Conservation (phyloP, 2,113 vertebrate species). For the Peromyscus leucopus region DNA sequence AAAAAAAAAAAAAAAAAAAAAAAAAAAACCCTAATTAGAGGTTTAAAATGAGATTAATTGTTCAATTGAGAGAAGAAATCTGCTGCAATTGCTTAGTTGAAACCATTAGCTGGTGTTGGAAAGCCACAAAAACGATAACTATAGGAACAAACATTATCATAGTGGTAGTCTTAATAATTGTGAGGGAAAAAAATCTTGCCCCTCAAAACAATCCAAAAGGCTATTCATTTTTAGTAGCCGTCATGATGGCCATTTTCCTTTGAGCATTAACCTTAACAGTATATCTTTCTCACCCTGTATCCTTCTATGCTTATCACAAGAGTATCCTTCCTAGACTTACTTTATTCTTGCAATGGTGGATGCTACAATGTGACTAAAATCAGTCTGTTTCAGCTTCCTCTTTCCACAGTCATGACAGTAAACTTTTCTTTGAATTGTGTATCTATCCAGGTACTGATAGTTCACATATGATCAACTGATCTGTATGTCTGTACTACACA, state of each 20-base stretch:
- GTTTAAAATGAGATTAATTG: constrained; percentile 12
- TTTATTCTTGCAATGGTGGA: neutral
- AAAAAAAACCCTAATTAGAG: neutral
- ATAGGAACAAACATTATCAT: neutral
- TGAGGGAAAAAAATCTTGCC: neutral
- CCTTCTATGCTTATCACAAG: neutral
- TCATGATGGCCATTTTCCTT: neutral
- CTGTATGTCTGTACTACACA: neutral
- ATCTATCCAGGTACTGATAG: neutral
- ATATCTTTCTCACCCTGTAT: neutral
- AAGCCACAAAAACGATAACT: neutral
- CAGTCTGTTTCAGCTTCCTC: neutral
- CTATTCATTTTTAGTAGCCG: neutral
- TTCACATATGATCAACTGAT: neutral
- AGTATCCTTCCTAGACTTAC: neutral
- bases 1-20: no score
- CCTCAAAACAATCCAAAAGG: neutral
- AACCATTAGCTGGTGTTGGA: neutral
- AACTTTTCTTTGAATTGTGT: neutral
- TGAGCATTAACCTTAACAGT: neutral
- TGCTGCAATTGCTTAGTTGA: neutral
- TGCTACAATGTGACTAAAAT: neutral
- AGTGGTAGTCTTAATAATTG: neutral
- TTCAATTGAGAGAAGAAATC: constrained; percentile 1
- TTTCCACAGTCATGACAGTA: neutral